Percentiles rank a stretch among this genome's conserved stretches.
Conservation (phyloP, 2,888 invertebrate species). For the Cheilosia pagana region DNA sequence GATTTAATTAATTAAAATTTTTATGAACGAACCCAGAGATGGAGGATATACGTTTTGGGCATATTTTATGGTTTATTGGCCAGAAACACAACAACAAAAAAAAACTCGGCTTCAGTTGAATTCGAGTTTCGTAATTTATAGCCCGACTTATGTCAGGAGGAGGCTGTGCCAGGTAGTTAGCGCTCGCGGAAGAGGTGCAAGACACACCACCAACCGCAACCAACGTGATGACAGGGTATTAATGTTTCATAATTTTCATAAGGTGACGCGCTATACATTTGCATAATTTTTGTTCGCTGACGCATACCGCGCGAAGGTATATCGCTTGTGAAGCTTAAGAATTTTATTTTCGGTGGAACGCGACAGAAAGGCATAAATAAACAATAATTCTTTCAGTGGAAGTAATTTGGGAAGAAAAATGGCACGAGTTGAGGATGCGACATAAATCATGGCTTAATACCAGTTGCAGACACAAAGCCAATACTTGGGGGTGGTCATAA, state of each 20-base stretch:
- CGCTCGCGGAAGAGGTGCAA: conserved; percentile 40
- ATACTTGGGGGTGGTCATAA: conserved; percentile 72
- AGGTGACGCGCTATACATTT: conserved; percentile 75
- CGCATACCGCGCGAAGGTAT: conserved; percentile 35
- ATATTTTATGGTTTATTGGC: conserved; percentile 74
- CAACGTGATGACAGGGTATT: conserved; percentile 74
- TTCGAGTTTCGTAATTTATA: conserved; percentile 66
- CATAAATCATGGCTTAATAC: conserved; percentile 74
- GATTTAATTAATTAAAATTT: conserved; percentile 75
- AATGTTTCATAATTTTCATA: conserved; percentile 74
- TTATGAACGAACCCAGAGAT: conserved; percentile 60
- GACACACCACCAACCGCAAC: conserved; percentile 24
- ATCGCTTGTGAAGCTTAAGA: conserved; percentile 44
- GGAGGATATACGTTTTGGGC: conserved; percentile 56
- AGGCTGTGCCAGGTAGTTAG: conserved; percentile 66
- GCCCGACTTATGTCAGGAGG: conserved; percentile 52
- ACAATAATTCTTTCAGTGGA: conserved; percentile 75
- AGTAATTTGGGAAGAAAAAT: conserved; percentile 75
- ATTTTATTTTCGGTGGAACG: conserved; percentile 54
- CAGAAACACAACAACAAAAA: conserved; percentile 3
- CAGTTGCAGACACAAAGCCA: conserved; percentile 75
- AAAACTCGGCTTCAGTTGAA: conserved; percentile 46
- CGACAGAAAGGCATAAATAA: conserved; percentile 74
- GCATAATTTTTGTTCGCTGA: conserved; percentile 69
- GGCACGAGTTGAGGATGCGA: conserved; percentile 73